Evolutionary conservation across 2,113 vertebrate genomes (phyloP), one percentile per base, ranked within the genome.

Genomic region (Podocnemis expansa): DNA sequence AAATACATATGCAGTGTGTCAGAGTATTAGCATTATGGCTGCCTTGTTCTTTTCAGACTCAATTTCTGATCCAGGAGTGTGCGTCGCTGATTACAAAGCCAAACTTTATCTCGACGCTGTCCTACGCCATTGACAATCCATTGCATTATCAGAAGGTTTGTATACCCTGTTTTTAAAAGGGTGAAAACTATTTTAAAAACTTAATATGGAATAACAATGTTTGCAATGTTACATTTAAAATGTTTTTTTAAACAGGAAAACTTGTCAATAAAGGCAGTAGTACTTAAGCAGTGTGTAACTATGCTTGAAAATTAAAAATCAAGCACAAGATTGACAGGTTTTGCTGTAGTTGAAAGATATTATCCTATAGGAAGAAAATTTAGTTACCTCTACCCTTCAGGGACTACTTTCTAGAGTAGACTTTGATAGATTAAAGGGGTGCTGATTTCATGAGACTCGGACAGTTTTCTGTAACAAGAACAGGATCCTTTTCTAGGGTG

Each of bases 41-140:
- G 31, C 21, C 55, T 95, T 95, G 41, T 94, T 96, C 24, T 96
- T 97, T 98, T 78, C 98, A 99, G 99, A 99, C 99, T 98, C 99
- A 99, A 93, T 99, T 99, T 99, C 98, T 99, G 99, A 99, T 99
- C 98, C 99, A 99, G 98, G 99, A 99, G 99, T 99, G 99, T 98
- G 98, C 99, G 78, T 99, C 98, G 84, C 98, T 99, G 98, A 99
- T 99, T 96, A 99, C 99, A 78, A 99, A 99, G 98, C 99, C 99
- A 97, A 99, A 99, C 97, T 99, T 99, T 98, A 99, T 99, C 98
- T 99, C 99, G 70, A 99, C 99, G 91, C 98, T 99, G 95, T 99
- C 99, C 80, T 99, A 99, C 99, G 99, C 99, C 98, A 99, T 99
- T 97, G 99, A 99, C 99, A 99, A 99, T 98, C 99, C 99, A 24